Base-by-base conservation (phyloP, 2,797 vertebrate genomes). In the Urosaurus nigricauda region DNA sequence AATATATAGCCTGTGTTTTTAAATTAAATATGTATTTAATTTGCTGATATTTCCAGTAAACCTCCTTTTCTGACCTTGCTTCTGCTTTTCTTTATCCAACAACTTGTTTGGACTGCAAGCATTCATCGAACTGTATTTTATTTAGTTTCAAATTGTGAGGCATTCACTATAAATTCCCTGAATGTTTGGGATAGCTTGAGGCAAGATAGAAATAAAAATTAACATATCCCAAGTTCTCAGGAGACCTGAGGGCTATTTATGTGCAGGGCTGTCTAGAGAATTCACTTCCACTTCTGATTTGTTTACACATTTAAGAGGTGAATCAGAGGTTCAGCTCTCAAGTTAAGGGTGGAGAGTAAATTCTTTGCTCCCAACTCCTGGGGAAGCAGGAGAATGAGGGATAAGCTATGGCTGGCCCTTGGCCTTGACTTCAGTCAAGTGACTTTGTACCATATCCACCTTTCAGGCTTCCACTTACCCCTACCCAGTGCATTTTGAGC, bases 161-260 rank as follows among this genome's bases (percentile, higher is more conserved):
- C 43, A 77, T 65, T 83, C 37, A 58, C 19, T 40, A n/a, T 14
- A 19, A 65, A 24, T 65, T 40, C 65, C 43, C 60, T 78, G 80
- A 88, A 68, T 4, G 1, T 21, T n/a, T 63, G 47, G 73, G 26
- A 68, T 78, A 40, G 60, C 87, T 88, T 65, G 68, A 78, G 87
- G 73, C 73, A 88, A 83, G 47, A 40, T 81, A 37, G 13, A 78
- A 88, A 83, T 77, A 88, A 88, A 88, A 77, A 83, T 53, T 83
- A 78, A 87, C 14, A 43, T 77, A 40, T 65, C 65, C 35, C 58
- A 88, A 68, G 47, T 16, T 6, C 43, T 68, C 7, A 13, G 32
- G 58, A 68, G 58, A 77, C 35, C 9, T 83, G 24, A 26, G n/a
- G 11, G 26, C 26, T 53, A 26, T 77, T 83, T 88, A 83, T 68